Evolutionary conservation across 2,797 vertebrate species (phyloP).

Genomic region (Chanos chanos): DNA sequence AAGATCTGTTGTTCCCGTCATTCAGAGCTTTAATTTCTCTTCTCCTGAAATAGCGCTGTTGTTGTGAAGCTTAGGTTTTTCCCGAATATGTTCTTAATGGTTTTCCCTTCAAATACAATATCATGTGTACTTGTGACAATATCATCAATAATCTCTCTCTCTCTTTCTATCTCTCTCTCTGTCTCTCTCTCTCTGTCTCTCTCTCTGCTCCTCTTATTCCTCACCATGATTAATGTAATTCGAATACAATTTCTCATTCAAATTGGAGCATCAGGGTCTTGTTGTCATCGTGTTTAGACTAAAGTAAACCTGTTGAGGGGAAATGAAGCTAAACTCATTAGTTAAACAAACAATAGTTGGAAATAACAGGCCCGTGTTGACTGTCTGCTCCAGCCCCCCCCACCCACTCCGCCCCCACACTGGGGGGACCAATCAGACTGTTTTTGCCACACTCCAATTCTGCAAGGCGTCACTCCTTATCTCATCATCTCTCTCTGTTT

Average conservation of each 20-base stretch:
- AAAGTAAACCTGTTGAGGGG: constrained; percentile 18
- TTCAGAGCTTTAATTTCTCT: constrained; percentile 23
- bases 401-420: not conserved
- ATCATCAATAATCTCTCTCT: not conserved
- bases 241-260: not conserved
- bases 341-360: constrained; percentile 15
- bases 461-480: constrained; percentile 49
- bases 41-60: not conserved
- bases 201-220: not conserved
- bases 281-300: constrained; percentile 13
- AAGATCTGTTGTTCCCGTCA: constrained; percentile 28
- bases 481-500: constrained; percentile 53
- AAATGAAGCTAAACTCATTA: constrained; percentile 12
- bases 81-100: not conserved
- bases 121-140: constrained; percentile 13
- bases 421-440: not conserved
- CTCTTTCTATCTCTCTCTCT: not conserved
- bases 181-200: not conserved
- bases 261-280: not conserved
- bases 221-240: not conserved
- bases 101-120: constrained; percentile 16
- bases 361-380: not conserved
- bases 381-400: not conserved
- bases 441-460: constrained; percentile 6
- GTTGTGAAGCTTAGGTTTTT: not conserved